A percentile compares a stretch with the other conserved stretches of the same genome.
Conservation (phyloP, 2,113 vertebrate species). For the Echinops telfairi region DNA sequence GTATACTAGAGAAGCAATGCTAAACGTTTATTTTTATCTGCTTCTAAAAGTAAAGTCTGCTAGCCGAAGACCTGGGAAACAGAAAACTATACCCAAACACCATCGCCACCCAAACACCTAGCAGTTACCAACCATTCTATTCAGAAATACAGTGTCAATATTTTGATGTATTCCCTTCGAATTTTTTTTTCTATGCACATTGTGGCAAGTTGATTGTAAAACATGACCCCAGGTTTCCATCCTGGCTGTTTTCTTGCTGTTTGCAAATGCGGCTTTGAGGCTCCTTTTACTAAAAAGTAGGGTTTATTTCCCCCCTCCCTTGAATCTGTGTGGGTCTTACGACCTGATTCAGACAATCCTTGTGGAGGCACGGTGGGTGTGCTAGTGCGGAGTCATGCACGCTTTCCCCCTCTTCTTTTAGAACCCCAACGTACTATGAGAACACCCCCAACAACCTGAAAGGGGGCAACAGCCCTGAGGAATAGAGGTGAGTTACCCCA, state of each 20-base stretch:
- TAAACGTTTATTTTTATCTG: neutral
- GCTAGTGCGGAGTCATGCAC: neutral
- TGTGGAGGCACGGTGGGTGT: too few species aligned
- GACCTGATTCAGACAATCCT: neutral
- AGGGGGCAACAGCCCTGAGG: neutral
- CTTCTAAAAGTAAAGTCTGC: neutral
- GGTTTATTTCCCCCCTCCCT: neutral
- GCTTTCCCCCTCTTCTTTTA: too few species aligned
- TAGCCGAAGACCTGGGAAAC: neutral
- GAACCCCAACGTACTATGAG: neutral
- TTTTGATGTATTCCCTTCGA: neutral
- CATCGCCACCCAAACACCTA: too few species aligned
- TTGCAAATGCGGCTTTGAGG: neutral
- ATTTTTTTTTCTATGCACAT: neutral
- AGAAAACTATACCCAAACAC: neutral
- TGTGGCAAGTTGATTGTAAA: neutral
- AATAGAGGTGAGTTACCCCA: neutral
- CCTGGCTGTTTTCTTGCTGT: neutral
- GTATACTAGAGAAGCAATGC: rapidly evolving
- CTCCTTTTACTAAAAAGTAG: neutral
- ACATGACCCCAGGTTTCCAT: too few species aligned
- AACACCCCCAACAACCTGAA: neutral
- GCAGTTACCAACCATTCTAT: neutral
- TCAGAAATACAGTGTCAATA: neutral
- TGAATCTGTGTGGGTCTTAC: neutral